Conservation (phyloP, 2,888 invertebrate genomes). For the Diabrotica balteata region DNA sequence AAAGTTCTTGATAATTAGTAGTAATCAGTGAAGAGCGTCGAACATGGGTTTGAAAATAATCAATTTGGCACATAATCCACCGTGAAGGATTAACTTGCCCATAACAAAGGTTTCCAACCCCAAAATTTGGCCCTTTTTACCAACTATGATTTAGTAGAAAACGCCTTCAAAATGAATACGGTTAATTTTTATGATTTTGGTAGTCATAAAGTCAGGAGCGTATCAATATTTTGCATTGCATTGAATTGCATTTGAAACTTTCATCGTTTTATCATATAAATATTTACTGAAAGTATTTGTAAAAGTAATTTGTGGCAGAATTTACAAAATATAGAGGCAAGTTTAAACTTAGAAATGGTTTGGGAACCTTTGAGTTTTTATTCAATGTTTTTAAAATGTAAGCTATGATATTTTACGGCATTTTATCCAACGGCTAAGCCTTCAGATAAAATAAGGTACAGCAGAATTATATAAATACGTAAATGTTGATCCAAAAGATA, state of each 20-base stretch:
- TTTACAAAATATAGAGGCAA: too few relatives aligned
- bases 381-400: too few relatives aligned
- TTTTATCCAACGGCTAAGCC: too few relatives aligned
- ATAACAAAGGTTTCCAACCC: slow-evolving; percentile 33
- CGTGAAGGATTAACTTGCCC: slow-evolving; percentile 33
- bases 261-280: too few relatives aligned
- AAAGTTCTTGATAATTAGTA: slow-evolving; percentile 9
- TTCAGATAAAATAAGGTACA: too few relatives aligned
- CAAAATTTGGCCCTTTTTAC: slow-evolving; percentile 29
- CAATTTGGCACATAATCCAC: slow-evolving; percentile 35
- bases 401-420: too few relatives aligned
- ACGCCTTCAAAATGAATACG: slow-evolving; percentile 29
- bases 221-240: neutral
- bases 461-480: too few relatives aligned
- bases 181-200: slow-evolving; percentile 34
- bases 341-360: too few relatives aligned
- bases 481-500: too few relatives aligned
- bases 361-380: too few relatives aligned
- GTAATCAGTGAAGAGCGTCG: slow-evolving; percentile 20
- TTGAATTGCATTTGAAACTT: neutral
- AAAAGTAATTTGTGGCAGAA: too few relatives aligned
- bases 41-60: slow-evolving; percentile 29
- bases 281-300: too few relatives aligned
- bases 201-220: slow-evolving; percentile 26
- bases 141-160: slow-evolving; percentile 40